Conservation (phyloP, 2,113 vertebrate species). For the Leucosticte australis region DNA sequence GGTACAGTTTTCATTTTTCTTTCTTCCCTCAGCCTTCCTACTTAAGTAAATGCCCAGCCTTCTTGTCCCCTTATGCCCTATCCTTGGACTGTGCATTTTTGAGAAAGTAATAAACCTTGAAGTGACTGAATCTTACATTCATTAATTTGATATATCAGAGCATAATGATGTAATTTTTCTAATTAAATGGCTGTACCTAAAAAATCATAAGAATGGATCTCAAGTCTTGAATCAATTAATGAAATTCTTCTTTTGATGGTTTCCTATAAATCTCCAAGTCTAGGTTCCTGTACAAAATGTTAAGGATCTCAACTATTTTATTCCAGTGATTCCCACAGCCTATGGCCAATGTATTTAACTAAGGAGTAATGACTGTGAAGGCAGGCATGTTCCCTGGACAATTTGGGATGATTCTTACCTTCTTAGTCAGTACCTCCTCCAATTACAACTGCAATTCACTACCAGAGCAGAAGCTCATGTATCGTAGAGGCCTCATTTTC, state of each 20-base stretch:
- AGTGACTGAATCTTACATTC: neutral
- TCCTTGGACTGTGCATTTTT: neutral
- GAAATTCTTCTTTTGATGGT: neutral
- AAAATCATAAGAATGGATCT: neutral
- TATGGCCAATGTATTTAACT: neutral
- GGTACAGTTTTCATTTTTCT: neutral
- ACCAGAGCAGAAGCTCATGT: neutral
- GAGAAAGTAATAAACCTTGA: neutral
- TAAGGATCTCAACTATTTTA: neutral
- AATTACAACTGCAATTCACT: neutral
- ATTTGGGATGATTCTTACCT: neutral
- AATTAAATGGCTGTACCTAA: neutral
- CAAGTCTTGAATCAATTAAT: neutral
- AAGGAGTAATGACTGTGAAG: neutral
- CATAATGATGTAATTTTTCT: neutral
- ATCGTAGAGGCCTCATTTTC: neutral
- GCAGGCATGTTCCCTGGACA: neutral
- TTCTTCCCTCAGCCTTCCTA: neutral
- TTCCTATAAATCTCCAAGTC: neutral
- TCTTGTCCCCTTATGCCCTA: neutral
- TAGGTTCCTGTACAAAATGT: neutral
- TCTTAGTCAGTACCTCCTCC: neutral
- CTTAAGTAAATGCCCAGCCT: neutral
- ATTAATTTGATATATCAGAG: neutral
- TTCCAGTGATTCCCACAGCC: neutral